Evolutionary conservation across 2,797 vertebrate species (phyloP).

Genomic region (Acanthurus lineatus): DNA sequence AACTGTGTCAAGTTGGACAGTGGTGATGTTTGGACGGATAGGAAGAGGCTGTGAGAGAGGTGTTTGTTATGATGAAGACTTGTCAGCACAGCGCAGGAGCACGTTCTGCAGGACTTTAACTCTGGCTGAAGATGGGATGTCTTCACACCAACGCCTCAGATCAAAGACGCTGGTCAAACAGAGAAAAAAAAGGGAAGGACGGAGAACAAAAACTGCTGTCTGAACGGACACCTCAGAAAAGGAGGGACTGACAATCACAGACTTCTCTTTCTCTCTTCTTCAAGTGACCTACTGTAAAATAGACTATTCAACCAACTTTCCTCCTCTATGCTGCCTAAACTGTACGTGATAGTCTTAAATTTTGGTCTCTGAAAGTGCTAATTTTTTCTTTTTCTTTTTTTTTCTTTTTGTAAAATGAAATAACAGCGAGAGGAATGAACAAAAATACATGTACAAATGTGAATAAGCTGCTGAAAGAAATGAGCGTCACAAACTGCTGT

Average conservation of each 20-base stretch:
- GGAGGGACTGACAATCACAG: slow-evolving; percentile 84
- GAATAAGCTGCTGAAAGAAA: slow-evolving; percentile 79
- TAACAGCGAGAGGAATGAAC: slow-evolving; percentile 76
- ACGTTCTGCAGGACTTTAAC: slow-evolving; percentile 30
- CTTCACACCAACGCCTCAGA: slow-evolving; percentile 43
- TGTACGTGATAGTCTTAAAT: slow-evolving; percentile 81
- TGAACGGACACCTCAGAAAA: slow-evolving; percentile 66
- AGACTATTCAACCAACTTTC: slow-evolving; percentile 75
- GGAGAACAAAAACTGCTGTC: slow-evolving; percentile 63
- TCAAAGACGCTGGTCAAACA: slow-evolving; percentile 38
- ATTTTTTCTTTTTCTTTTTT: slow-evolving; percentile 57
- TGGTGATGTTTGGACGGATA: slow-evolving; percentile 38
- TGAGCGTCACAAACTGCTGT: slow-evolving; percentile 66
- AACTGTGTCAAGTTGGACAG: slow-evolving; percentile 57
- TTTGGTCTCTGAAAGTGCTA: slow-evolving; percentile 81
- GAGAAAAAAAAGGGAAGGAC: slow-evolving; percentile 2
- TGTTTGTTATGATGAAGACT: slow-evolving; percentile 45
- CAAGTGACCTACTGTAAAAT: slow-evolving; percentile 84
- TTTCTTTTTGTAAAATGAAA: slow-evolving; percentile 69
- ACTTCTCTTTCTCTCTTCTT: slow-evolving; percentile 79
- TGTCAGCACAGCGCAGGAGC: slow-evolving; percentile 47
- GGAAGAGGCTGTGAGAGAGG: slow-evolving; percentile 37
- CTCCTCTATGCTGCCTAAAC: slow-evolving; percentile 84
- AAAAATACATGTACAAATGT: slow-evolving; percentile 81
- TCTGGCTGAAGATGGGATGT: slow-evolving; percentile 24